These are phyloP conservation scores for Gallinago paraguaiae DNA, from an alignment of 2,113 vertebrate genomes.

Conservation along the genomic window DNA sequence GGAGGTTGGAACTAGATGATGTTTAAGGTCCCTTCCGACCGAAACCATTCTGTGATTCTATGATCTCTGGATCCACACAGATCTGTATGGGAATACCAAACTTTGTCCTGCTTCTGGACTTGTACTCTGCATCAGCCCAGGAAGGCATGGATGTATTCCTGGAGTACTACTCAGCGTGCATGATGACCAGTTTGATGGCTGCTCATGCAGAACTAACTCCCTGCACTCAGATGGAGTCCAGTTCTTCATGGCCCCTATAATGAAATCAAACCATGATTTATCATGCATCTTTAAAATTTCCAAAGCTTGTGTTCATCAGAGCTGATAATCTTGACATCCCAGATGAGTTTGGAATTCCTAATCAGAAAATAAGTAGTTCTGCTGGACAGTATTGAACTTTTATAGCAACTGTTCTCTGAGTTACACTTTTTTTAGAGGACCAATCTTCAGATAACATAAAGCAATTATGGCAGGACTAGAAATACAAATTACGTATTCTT, in stretches of 20 bases:
- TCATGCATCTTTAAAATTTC: neutral
- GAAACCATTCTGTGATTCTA: neutral
- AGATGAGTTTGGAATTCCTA: neutral
- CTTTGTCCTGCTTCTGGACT: neutral
- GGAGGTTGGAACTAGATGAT: neutral
- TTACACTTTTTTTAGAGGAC: neutral
- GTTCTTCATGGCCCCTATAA: neutral
- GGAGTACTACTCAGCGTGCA: neutral
- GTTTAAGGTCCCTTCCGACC: neutral
- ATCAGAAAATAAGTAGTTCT: neutral
- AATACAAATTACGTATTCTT: neutral
- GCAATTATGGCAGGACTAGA: neutral
- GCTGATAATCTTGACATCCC: neutral
- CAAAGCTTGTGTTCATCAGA: neutral
- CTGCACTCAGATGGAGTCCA: neutral
- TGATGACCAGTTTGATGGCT: neutral
- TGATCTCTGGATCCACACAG: neutral
- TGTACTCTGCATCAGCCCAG: neutral
- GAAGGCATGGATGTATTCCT: neutral
- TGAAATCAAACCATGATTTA: neutral
- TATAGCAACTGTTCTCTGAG: neutral
- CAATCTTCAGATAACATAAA: neutral
- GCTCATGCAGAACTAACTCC: neutral
- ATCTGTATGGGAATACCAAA: neutral
- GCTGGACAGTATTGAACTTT: neutral